These are phyloP conservation scores for Trichomycterus rosablanca DNA, from an alignment of 2,113 vertebrate species.

Conservation along the genomic window DNA sequence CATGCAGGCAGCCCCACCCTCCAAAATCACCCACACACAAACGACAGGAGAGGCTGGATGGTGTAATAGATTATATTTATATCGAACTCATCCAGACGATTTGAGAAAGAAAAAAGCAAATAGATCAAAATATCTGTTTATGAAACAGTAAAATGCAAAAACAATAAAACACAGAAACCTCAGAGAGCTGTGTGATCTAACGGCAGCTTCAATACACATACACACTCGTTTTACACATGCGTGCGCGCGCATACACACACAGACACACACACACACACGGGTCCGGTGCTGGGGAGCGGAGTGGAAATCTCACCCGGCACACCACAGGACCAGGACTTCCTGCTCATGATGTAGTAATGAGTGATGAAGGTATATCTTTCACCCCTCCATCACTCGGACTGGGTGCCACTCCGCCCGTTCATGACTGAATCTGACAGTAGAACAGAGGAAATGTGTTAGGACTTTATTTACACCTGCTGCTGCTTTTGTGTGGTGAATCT, in stretches of 20 bases:
- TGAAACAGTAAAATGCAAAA: conserved; percentile 23
- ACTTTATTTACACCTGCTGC: too few species aligned
- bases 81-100: conserved; percentile 36
- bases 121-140: conserved; percentile 30
- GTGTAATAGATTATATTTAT: conserved; percentile 45
- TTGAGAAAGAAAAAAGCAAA: conserved; percentile 25
- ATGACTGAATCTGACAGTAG: too few species aligned
- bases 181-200: background rate
- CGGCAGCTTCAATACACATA: conserved; percentile 13
- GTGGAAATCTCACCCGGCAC: too few species aligned
- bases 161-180: conserved; percentile 28
- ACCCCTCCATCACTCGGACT: too few species aligned
- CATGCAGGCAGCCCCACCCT: too few species aligned
- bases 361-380: too few species aligned
- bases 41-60: conserved; percentile 14
- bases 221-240: conserved; percentile 26
- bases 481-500: too few species aligned
- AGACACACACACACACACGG: conserved; percentile 17
- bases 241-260: conserved; percentile 36
- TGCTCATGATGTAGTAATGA: too few species aligned
- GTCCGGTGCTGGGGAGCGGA: too few species aligned
- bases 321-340: too few species aligned
- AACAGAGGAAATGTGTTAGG: too few species aligned
- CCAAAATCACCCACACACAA: conserved; percentile 19
- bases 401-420: too few species aligned